These are phyloP conservation scores for Kryphioiulus occultus DNA, from an alignment of 2,888 invertebrate species.

Conservation along the genomic window DNA sequence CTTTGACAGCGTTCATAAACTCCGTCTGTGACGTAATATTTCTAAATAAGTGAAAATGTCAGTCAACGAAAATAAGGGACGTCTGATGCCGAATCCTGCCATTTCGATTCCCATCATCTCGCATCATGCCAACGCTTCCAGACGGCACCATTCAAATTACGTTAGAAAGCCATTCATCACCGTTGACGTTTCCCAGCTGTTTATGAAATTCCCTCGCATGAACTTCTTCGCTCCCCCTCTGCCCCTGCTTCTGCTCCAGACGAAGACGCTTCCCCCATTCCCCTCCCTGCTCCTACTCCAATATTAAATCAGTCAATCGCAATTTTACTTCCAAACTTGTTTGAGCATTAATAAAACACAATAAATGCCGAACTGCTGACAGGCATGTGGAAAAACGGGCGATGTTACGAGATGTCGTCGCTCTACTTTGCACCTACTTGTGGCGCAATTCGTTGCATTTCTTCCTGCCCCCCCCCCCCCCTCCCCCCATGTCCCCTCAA, in stretches of 20 bases:
- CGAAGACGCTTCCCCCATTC: neutral
- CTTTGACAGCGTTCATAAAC: no score
- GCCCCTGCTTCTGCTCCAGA: neutral
- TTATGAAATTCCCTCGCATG: neutral
- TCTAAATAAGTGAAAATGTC: no score
- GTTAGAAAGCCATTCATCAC: neutral
- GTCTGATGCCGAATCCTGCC: no score
- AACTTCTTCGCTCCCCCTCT: neutral
- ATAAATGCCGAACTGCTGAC: slow-evolving; percentile 35
- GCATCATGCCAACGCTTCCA: no score
- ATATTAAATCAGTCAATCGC: slow-evolving; percentile 40
- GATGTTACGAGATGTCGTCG: slow-evolving; percentile 37
- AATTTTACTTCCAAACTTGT: slow-evolving; percentile 38
- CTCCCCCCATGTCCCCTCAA: neutral
- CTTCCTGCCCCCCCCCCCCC: neutral
- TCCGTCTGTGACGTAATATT: no score
- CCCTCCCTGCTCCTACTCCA: neutral
- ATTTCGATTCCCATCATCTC: no score
- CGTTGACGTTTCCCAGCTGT: slow-evolving; percentile 8
- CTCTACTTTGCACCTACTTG: slow-evolving; percentile 40
- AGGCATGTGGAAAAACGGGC: slow-evolving; percentile 15
- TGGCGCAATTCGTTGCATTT: neutral
- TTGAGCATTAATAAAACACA: slow-evolving; percentile 40
- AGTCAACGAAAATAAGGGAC: no score
- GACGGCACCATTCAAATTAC: neutral